A percentile compares a stretch with the other conserved stretches of the same genome.
Conservation (phyloP, 30 jellyfish, hydroid and myxozoan species). For the Cassiopea andromeda region DNA sequence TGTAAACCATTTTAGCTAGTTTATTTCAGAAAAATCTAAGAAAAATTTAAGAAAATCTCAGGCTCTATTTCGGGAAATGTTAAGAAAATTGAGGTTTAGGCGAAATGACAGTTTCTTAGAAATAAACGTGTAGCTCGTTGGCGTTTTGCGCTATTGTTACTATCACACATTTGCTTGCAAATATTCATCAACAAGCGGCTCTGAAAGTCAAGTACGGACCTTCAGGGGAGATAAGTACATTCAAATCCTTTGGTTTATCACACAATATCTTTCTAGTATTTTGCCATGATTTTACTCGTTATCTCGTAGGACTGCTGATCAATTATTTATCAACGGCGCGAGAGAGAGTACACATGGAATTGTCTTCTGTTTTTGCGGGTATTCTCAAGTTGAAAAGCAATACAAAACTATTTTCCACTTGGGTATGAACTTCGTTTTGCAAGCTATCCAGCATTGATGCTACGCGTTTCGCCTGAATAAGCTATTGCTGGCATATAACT, state of each 20-base stretch:
- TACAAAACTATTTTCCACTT: too few relatives aligned
- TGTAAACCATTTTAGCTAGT: too few relatives aligned
- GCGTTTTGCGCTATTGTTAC: not conserved
- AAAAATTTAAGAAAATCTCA: too few relatives aligned
- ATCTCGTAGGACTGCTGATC: not conserved
- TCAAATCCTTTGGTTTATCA: not conserved
- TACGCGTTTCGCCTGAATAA: not conserved
- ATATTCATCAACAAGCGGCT: not conserved
- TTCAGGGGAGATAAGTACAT: not conserved
- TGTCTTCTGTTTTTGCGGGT: constrained; percentile 7
- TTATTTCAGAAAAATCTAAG: too few relatives aligned
- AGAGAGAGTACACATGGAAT: not conserved
- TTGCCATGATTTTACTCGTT: not conserved
- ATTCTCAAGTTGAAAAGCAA: not conserved
- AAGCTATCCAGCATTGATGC: not conserved
- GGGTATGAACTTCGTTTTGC: not conserved
- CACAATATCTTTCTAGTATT: not conserved
- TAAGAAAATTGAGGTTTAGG: too few relatives aligned
- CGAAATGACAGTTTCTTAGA: too few relatives aligned
- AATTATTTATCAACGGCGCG: constrained; percentile 9
- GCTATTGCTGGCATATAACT: not conserved
- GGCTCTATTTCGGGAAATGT: too few relatives aligned
- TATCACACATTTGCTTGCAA: not conserved
- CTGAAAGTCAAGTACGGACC: not conserved
- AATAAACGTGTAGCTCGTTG: not conserved